phyloP scores from a whole-genome alignment of 2,113 vertebrate genomes.

The Charina bottae region DNA sequence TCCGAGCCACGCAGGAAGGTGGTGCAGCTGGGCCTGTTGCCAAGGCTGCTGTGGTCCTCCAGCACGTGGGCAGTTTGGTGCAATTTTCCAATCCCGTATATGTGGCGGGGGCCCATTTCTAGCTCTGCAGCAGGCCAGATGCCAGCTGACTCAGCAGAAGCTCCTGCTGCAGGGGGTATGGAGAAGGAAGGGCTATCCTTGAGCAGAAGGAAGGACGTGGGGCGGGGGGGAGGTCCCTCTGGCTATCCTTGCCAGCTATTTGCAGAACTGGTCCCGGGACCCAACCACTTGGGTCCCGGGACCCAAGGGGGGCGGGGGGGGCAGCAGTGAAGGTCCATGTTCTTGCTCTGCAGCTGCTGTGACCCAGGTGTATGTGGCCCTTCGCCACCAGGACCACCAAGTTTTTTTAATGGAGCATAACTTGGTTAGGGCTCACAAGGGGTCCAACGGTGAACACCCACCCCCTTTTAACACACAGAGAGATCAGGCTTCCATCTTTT shows the following conservation, averaged over 20 bases:
- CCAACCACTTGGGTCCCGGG: not conserved
- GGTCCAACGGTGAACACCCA: not conserved
- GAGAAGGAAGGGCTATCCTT: not conserved
- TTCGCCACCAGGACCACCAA: not conserved
- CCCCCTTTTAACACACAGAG: not conserved
- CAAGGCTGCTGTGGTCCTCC: not conserved
- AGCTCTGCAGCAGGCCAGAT: conserved; percentile 9
- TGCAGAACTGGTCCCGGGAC: not conserved
- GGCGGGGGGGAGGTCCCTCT: not conserved
- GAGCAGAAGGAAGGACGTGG: not conserved
- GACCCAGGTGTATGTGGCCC: not conserved
- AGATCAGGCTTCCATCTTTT: not conserved
- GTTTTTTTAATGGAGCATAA: not conserved
- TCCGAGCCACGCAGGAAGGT: not conserved
- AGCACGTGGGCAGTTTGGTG: not conserved
- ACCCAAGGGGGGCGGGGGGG: not conserved
- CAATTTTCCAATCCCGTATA: not conserved
- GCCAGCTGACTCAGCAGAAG: conserved; percentile 26
- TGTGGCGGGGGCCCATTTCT: not conserved
- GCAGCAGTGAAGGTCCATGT: not conserved
- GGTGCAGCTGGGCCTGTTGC: not conserved
- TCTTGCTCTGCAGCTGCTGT: not conserved
- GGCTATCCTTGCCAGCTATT: not conserved
- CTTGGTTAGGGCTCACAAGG: not conserved
- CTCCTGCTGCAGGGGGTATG: not conserved